Evolutionary conservation across 1,140 invertebrate genomes (phyloP).

Genomic region (Phortica variegata): DNA sequence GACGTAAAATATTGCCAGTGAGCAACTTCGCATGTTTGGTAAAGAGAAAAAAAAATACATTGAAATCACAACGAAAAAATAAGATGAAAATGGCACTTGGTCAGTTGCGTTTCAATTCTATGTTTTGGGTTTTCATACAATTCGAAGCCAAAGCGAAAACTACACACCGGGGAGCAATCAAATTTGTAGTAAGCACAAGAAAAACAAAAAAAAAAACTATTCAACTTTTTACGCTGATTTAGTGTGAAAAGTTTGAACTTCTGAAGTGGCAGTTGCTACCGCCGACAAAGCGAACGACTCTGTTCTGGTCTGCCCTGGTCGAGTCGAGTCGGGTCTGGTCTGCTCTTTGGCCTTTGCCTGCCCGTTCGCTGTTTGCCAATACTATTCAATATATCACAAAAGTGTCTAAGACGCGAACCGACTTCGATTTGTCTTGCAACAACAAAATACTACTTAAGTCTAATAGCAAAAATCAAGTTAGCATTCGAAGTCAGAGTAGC

Average conservation of each 20-base stretch:
- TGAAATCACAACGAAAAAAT: slow-evolving; percentile 13
- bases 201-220: slow-evolving; percentile 28
- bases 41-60: slow-evolving; percentile 8
- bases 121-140: too few species aligned
- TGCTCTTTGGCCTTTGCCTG: slow-evolving; percentile 10
- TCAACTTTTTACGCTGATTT: slow-evolving; percentile 43
- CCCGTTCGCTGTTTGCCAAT: slow-evolving; percentile 30
- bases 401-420: slow-evolving; percentile 23
- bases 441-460: too few species aligned
- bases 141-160: too few species aligned
- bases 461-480: too few species aligned
- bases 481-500: too few species aligned
- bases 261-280: slow-evolving; percentile 2
- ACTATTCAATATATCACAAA: slow-evolving; percentile 50
- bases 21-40: too few species aligned
- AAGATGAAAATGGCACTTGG: slow-evolving; percentile 41
- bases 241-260: slow-evolving; percentile 41
- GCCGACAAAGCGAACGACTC: too few species aligned
- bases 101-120: slow-evolving; percentile 14
- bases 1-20: slow-evolving; percentile 49
- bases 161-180: slow-evolving; percentile 47
- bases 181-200: slow-evolving; percentile 3
- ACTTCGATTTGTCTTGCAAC: too few species aligned
- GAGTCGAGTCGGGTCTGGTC: slow-evolving; percentile 10
- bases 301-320: neutral